A percentile compares a stretch with the other conserved stretches of the same genome.
These are phyloP conservation scores for Solea solea DNA, from an alignment of 2,113 vertebrate species.

Conservation along the genomic window DNA sequence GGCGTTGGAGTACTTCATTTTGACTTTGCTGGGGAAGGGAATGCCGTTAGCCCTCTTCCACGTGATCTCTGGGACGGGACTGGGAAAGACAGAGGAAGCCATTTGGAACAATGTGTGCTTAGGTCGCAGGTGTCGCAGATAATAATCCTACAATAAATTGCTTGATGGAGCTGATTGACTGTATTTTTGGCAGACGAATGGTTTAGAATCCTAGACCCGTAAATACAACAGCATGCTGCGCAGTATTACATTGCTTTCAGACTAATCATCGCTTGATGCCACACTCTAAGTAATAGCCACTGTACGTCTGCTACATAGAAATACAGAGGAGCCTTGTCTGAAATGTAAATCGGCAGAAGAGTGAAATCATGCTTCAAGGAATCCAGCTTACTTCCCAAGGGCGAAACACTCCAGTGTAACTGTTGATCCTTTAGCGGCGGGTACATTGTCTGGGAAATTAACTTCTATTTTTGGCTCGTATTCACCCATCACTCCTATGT, in stretches of 20 bases:
- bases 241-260: slow-evolving; percentile 22
- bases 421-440: slow-evolving; percentile 91
- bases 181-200: slow-evolving; percentile 33
- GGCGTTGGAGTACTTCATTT: slow-evolving; percentile 88
- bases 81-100: slow-evolving; percentile 62
- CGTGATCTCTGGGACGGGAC: slow-evolving; percentile 92
- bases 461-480: slow-evolving; percentile 98
- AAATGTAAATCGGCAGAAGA: slow-evolving; percentile 53
- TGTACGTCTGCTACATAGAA: slow-evolving; percentile 38
- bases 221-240: slow-evolving; percentile 36
- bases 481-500: slow-evolving; percentile 92
- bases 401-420: slow-evolving; percentile 95
- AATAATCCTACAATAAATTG: slow-evolving; percentile 37
- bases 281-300: slow-evolving; percentile 44
- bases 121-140: slow-evolving; percentile 16
- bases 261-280: slow-evolving; percentile 26
- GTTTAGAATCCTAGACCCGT: slow-evolving; percentile 26
- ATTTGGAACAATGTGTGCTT: slow-evolving; percentile 7
- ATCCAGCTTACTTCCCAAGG: slow-evolving; percentile 92
- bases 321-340: slow-evolving; percentile 27
- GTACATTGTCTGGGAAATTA: slow-evolving; percentile 92
- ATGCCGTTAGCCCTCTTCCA: slow-evolving; percentile 92
- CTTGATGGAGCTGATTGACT: slow-evolving; percentile 23
- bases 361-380: slow-evolving; percentile 70
- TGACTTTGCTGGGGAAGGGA: slow-evolving; percentile 90